Evolutionary conservation across 2,113 vertebrate species (phyloP).

Genomic region (Anoura caudifer): DNA sequence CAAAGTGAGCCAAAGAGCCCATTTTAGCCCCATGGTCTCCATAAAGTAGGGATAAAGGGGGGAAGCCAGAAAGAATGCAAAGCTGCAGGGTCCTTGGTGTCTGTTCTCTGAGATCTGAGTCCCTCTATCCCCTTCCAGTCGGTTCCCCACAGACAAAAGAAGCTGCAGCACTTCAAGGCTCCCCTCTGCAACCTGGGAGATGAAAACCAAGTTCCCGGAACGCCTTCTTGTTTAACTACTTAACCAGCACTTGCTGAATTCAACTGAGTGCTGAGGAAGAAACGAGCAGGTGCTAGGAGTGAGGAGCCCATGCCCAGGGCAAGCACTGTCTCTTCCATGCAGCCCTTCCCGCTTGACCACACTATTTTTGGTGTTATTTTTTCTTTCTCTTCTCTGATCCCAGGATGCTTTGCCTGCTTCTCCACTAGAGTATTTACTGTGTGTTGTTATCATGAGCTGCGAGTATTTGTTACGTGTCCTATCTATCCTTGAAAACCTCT

Average conservation of each 20-base stretch:
- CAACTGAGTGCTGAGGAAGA: neutral
- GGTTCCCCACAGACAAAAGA: neutral
- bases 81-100: neutral
- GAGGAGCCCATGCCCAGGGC: neutral
- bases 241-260: neutral
- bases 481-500: neutral
- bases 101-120: neutral
- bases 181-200: rapidly evolving
- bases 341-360: neutral
- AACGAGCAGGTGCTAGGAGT: neutral
- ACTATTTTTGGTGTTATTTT: too few relatives aligned
- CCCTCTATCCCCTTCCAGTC: neutral
- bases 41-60: neutral
- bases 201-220: neutral
- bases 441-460: neutral
- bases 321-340: neutral
- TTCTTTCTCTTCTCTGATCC: neutral
- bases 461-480: neutral
- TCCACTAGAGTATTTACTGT: neutral
- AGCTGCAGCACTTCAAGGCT: neutral
- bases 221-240: neutral
- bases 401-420: neutral
- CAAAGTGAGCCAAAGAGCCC: neutral
- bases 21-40: neutral
- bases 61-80: neutral